Base-by-base conservation (phyloP, 2,797 vertebrate genomes). In the Cetoscarus ocellatus region DNA sequence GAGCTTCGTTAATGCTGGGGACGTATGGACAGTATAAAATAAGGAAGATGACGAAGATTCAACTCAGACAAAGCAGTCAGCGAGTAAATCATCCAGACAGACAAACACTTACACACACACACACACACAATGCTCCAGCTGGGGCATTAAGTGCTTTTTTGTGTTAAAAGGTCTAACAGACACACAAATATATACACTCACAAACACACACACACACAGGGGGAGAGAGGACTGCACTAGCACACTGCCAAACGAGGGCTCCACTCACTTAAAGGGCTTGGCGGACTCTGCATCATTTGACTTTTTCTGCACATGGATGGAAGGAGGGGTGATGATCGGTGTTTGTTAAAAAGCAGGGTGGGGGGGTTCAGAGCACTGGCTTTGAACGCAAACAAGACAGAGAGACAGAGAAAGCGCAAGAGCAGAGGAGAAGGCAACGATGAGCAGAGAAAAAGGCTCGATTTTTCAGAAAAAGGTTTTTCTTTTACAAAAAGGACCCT, bases 401-500 rank as follows among this genome's bases (percentile, higher is more conserved):
- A 78, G 45, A 83, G 65, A 90, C 38, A 80, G 67, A 87, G 61
- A 87, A 90, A 80, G 79, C 79, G 55, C 80, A 75, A 80, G 63
- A 87, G 88, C 85, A 87, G 88, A 88, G 83, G 84, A 90, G 81
- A 94, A 94, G 93, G 93, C 93, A 94, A 94, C 91, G 42, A 83
- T 90, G 90, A 90, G 85, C 82, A 88, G 87, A 90, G 87, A 90
- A 75, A 88, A 92, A 92, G 90, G 91, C 92, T 90, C 76, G 59
- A 70, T 87, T 80, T 87, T 47, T 47, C 17, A 18, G 38, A 78
- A 87, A 86, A 88, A 86, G 68, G 65, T 39, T 80, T 27, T 85
- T 80, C 67, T 77, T 77, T 84, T 84, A 83, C 73, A 82, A 84
- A 87, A 88, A 85, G 88, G 88, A 90, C 89, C 91, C 85, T 92